Conservation (phyloP, 2,113 vertebrate species). For the Origma solitaria region DNA sequence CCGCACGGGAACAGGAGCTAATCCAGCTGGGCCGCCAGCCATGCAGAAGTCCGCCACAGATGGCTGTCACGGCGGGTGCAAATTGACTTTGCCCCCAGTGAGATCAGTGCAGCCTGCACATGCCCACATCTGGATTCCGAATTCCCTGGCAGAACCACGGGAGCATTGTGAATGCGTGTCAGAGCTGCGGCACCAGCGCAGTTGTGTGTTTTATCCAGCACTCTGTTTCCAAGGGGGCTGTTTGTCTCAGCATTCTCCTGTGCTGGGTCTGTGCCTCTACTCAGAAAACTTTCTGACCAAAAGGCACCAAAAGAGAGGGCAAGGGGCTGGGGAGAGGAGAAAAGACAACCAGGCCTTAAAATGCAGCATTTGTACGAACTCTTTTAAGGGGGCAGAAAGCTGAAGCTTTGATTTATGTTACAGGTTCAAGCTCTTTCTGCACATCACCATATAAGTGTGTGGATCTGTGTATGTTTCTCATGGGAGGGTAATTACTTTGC, state of each 20-base stretch:
- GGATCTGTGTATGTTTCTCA: not conserved
- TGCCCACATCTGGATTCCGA: not conserved
- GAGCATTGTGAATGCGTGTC: fast-evolving
- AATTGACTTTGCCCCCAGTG: not conserved
- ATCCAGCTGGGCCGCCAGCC: not conserved
- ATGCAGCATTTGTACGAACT: not conserved
- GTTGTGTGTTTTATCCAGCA: not conserved
- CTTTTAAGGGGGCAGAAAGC: not conserved
- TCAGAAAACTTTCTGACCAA: not conserved
- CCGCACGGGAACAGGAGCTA: not conserved
- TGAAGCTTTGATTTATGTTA: not conserved
- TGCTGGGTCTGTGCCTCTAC: not conserved
- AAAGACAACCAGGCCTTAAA: not conserved
- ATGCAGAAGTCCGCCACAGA: not conserved
- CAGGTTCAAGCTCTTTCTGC: not conserved
- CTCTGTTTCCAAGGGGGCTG: not conserved
- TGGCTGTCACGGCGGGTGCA: not conserved
- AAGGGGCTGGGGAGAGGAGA: not conserved
- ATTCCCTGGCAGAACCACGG: not conserved
- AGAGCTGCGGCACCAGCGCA: not conserved
- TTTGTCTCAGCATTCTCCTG: not conserved
- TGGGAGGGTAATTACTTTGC: not conserved
- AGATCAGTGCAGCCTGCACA: not conserved
- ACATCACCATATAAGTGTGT: fast-evolving
- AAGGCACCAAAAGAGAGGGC: not conserved